Evolutionary conservation across 2,888 invertebrate species (phyloP).

Genomic region (Tinea pellionella): DNA sequence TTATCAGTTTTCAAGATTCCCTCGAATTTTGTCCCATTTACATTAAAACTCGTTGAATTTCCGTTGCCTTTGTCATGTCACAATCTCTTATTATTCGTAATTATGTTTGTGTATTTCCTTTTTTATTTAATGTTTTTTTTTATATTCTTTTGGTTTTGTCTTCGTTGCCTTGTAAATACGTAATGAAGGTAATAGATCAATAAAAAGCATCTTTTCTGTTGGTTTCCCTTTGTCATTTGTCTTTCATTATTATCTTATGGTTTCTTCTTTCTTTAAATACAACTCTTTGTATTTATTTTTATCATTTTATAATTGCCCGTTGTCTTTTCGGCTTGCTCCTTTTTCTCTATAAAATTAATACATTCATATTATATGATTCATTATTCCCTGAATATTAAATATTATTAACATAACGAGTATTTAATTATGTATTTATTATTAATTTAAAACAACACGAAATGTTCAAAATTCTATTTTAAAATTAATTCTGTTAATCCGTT

Average conservation of each 20-base stretch:
- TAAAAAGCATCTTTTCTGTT: slow-evolving; percentile 25
- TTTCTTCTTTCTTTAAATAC: slow-evolving; percentile 4
- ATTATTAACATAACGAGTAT: background rate
- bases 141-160: slow-evolving; percentile 38
- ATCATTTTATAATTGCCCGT: slow-evolving; percentile 25
- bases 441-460: no score
- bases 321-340: slow-evolving; percentile 13
- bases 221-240: slow-evolving; percentile 18
- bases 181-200: slow-evolving; percentile 24
- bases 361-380: no score
- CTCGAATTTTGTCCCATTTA: slow-evolving; percentile 24
- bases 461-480: no score
- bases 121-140: slow-evolving; percentile 26
- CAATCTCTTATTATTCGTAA: slow-evolving; percentile 53
- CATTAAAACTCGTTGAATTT: slow-evolving; percentile 28
- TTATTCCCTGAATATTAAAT: no score
- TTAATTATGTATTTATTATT: background rate
- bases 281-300: slow-evolving; percentile 26
- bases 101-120: slow-evolving; percentile 40
- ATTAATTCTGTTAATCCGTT: no score
- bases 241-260: slow-evolving; percentile 12
- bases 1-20: slow-evolving; percentile 23
- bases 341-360: slow-evolving; percentile 20
- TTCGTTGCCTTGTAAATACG: slow-evolving; percentile 28
- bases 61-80: slow-evolving; percentile 39